Evolutionary conservation across 2,888 invertebrate species (phyloP).

Genomic region (Hemicrepidius hirtus): DNA sequence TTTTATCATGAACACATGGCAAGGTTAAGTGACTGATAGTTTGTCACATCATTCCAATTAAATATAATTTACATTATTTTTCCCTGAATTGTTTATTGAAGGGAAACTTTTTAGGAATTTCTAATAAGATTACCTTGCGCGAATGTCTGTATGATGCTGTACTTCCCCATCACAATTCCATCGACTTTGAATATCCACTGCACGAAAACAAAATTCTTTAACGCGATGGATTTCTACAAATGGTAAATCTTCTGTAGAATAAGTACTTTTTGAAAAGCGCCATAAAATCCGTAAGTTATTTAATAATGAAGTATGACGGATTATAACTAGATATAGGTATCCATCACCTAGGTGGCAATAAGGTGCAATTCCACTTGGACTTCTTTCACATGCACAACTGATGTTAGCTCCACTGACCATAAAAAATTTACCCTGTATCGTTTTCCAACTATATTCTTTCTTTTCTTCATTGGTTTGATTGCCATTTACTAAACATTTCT

Average conservation of each 20-base stretch:
- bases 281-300: slow-evolving; percentile 83
- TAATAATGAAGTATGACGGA: slow-evolving; percentile 81
- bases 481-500: slow-evolving; percentile 65
- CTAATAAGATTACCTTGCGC: slow-evolving; percentile 80
- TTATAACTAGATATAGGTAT: slow-evolving; percentile 83
- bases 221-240: slow-evolving; percentile 86
- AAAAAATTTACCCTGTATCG: slow-evolving; percentile 82
- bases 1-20: too few species aligned
- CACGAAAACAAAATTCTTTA: slow-evolving; percentile 81
- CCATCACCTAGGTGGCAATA: slow-evolving; percentile 88
- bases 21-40: background rate
- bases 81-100: too few species aligned
- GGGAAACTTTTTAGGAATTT: too few species aligned
- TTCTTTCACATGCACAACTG: slow-evolving; percentile 83
- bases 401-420: slow-evolving; percentile 87
- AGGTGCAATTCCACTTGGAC: slow-evolving; percentile 86
- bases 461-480: slow-evolving; percentile 52
- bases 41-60: background rate
- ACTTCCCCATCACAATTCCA: slow-evolving; percentile 92
- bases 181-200: slow-evolving; percentile 74
- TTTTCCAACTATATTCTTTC: slow-evolving; percentile 72
- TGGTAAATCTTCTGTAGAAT: slow-evolving; percentile 82
- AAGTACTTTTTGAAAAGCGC: slow-evolving; percentile 77
- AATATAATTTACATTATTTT: background rate
- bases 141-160: slow-evolving; percentile 78